These are phyloP conservation scores for Drosophila yakuba DNA, from an alignment of 1,140 invertebrate genomes.

Conservation along the genomic window DNA sequence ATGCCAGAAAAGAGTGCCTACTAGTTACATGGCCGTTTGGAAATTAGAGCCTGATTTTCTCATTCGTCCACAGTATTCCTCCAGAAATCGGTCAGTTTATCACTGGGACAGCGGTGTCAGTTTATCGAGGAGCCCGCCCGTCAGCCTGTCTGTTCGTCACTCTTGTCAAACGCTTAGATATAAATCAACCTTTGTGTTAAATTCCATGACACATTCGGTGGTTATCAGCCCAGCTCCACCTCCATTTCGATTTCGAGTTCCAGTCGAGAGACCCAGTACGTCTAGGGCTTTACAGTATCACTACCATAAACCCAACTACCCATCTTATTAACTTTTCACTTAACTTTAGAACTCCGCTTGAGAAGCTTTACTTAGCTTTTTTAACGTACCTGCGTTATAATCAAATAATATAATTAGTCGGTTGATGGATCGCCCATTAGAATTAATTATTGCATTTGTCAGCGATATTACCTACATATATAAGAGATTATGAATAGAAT, in stretches of 20 bases:
- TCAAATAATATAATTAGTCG: no score
- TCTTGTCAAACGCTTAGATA: conserved; percentile 68
- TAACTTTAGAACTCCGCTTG: neutral
- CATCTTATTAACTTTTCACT: neutral
- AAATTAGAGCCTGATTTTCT: neutral
- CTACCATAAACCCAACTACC: neutral
- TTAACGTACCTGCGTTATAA: no score
- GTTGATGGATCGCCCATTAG: neutral
- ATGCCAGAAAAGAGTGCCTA: no score
- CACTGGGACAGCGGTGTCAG: conserved; percentile 20
- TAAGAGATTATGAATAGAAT: no score
- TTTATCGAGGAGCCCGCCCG: conserved; percentile 57
- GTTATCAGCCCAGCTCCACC: conserved; percentile 47
- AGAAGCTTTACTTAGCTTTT: neutral
- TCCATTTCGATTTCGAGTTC: neutral
- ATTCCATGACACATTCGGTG: conserved; percentile 72
- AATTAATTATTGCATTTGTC: no score
- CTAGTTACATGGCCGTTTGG: neutral
- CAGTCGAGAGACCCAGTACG: conserved; percentile 12
- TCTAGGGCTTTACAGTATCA: conserved; percentile 1
- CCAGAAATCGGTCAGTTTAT: conserved; percentile 28
- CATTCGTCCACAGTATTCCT: conserved; percentile 12
- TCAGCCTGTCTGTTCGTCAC: conserved; percentile 63
- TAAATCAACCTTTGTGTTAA: conserved; percentile 81
- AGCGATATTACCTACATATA: no score